phyloP scores from a whole-genome alignment of 1,140 invertebrate species.

The Laodelphax striatellus region DNA sequence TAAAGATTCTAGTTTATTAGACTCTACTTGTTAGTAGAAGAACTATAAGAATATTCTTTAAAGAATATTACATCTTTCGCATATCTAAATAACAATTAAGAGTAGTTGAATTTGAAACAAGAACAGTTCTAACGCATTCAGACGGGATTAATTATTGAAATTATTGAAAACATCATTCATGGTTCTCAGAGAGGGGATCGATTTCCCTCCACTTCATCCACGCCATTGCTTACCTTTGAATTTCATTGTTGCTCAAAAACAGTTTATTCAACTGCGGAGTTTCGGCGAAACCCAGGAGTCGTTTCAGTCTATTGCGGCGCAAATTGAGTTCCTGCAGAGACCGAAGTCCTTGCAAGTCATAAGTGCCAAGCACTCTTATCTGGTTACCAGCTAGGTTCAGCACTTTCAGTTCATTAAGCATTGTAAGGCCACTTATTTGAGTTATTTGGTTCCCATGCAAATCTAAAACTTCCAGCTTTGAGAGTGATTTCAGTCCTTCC shows the following conservation, averaged over 20 bases:
- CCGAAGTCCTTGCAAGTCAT: slow-evolving; percentile 60
- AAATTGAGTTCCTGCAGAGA: slow-evolving; percentile 77
- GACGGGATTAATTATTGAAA: too few relatives aligned
- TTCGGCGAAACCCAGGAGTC: slow-evolving; percentile 66
- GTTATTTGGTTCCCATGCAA: slow-evolving; percentile 80
- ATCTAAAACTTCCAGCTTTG: slow-evolving; percentile 77
- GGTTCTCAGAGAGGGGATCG: too few relatives aligned
- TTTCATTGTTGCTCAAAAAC: slow-evolving; percentile 77
- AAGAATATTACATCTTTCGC: too few relatives aligned
- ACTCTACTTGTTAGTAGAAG: too few relatives aligned
- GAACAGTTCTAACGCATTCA: too few relatives aligned
- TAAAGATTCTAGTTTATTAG: too few relatives aligned
- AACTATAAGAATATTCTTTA: too few relatives aligned
- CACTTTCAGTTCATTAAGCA: slow-evolving; percentile 62
- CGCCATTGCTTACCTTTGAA: slow-evolving; percentile 45
- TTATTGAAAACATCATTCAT: too few relatives aligned
- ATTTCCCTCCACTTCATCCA: too few relatives aligned
- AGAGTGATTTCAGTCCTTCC: slow-evolving; percentile 57
- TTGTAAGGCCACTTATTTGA: slow-evolving; percentile 46
- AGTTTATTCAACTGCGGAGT: slow-evolving; percentile 69
- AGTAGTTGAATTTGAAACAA: too few relatives aligned
- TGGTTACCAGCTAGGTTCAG: slow-evolving; percentile 86
- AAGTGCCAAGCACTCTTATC: slow-evolving; percentile 56
- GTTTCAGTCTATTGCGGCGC: slow-evolving; percentile 68
- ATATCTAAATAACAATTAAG: too few relatives aligned